Evolutionary conservation across 2,113 vertebrate species (phyloP), one percentile per base, ranked within the genome.

Genomic region (Sus scrofa): DNA sequence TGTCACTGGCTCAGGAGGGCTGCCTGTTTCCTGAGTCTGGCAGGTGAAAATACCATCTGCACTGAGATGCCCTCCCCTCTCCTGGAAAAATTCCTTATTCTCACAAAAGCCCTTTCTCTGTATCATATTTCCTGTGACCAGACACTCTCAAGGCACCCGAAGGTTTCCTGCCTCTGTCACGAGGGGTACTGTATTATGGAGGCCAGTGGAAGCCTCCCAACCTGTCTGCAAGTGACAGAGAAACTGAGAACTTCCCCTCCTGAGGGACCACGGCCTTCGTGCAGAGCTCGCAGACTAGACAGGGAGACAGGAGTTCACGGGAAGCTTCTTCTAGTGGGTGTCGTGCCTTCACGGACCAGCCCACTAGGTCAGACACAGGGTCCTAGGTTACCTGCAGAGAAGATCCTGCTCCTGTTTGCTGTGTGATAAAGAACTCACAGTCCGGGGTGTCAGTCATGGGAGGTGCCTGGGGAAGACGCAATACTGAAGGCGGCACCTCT

Each of bases 271-370:
- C 3, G 8, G 50, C 18, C 39, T 79, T 70, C 67, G 56, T 82
- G 2, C 11, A 1, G 30, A 3, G 0, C 13, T 37, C n/a, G 15
- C 15, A 54, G 26, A 52, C 2, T 34, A 22, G 26, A 24, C 62
- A 77, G 15, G 5, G 10, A 19, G 58, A 8, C 67, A 18, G 34
- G 44, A 12, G 37, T 14, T 82, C 9, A 2, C 8, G 13, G 52
- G 52, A 58, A 16, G 7, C 4, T 8, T 56, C 74, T 75, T 75
- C 62, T 44, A 39, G 63, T n/a, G 37, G n/a, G 4, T 39, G 19
- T n/a, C 74, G 32, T 44, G 34, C 37, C 56, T 32, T 83, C 50
- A 30, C 3, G 8, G 68, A 75, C 8, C 37, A 70, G 39, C 19
- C 12, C 1, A 24, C 30, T 18, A 74, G 24, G 16, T 2, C 37